Percentiles rank a stretch among this genome's conserved stretches.
Evolutionary conservation across 2,888 invertebrate species (phyloP).

Genomic region (Physocephala rufipes): DNA sequence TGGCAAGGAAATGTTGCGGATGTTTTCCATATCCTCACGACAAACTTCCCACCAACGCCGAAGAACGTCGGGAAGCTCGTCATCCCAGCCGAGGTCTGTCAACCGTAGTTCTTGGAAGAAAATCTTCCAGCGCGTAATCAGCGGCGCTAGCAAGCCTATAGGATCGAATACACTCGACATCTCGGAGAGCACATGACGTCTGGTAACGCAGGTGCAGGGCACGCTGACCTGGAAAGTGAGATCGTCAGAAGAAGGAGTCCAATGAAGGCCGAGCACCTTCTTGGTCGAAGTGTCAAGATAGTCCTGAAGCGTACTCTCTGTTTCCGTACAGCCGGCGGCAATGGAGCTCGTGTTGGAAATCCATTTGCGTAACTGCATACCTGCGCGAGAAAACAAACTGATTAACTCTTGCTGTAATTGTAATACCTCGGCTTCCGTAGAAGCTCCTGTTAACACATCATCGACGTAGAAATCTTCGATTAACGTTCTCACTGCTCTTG

Average conservation of each 20-base stretch:
- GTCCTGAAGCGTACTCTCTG: background rate
- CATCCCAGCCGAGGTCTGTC: conserved; percentile 41
- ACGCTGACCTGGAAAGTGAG: conserved; percentile 33
- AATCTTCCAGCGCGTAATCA: no score
- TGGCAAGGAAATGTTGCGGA: background rate
- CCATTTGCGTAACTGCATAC: background rate
- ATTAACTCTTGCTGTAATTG: background rate
- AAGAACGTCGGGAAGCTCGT: conserved; percentile 28
- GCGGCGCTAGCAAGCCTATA: conserved; percentile 33
- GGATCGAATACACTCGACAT: conserved; percentile 18
- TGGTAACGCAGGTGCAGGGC: conserved; percentile 1
- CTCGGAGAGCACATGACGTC: conserved; percentile 11
- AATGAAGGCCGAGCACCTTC: conserved; percentile 39
- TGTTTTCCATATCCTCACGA: background rate
- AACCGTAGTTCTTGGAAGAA: no score
- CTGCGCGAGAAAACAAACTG: background rate
- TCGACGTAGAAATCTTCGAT: conserved; percentile 35
- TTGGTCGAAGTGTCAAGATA: background rate
- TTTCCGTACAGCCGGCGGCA: background rate
- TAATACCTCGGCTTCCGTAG: conserved; percentile 19
- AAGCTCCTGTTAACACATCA: conserved; percentile 29
- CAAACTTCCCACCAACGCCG: conserved; percentile 9
- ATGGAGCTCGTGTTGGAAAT: background rate
- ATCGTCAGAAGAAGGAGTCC: conserved; percentile 33
- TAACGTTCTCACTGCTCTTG: conserved; percentile 30